Conservation (phyloP, 2,888 invertebrate genomes). For the Timema cristinae region DNA sequence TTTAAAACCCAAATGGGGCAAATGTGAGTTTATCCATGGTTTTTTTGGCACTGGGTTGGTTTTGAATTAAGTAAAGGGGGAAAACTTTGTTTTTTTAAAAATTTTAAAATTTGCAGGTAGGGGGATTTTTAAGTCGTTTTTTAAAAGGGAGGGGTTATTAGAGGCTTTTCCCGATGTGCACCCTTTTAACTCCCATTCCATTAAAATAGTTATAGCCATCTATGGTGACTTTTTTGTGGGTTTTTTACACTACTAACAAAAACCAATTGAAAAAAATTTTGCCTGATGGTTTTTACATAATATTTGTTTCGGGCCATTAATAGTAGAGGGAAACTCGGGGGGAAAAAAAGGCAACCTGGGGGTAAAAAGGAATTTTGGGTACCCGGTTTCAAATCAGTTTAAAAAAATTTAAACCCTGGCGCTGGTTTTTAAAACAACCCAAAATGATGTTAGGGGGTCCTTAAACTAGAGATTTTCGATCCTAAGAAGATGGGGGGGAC, state of each 20-base stretch:
- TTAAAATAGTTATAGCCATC: background rate
- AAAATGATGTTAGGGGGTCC: too few relatives aligned
- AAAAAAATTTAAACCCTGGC: too few relatives aligned
- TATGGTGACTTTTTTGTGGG: slow-evolving; percentile 10
- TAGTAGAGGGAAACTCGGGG: too few relatives aligned
- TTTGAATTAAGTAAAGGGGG: background rate
- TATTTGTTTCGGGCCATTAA: slow-evolving; percentile 6
- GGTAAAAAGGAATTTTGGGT: too few relatives aligned
- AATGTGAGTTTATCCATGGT: too few relatives aligned
- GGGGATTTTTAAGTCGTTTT: slow-evolving; percentile 9
- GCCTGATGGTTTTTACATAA: background rate
- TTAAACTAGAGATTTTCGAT: too few relatives aligned
- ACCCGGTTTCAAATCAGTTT: too few relatives aligned
- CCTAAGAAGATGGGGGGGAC: too few relatives aligned
- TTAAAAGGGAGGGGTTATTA: background rate
- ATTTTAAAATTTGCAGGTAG: slow-evolving; percentile 2
- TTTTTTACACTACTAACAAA: background rate
- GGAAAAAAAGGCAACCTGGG: too few relatives aligned
- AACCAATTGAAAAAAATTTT: background rate
- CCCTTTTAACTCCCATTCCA: background rate
- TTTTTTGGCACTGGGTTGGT: background rate
- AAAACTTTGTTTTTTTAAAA: slow-evolving; percentile 6
- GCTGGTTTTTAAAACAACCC: too few relatives aligned
- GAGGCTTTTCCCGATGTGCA: slow-evolving; percentile 5
- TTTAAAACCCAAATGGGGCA: background rate